Percentiles rank a stretch among this genome's conserved stretches.
These are phyloP conservation scores for Noctilio leporinus DNA, from an alignment of 2,113 vertebrate genomes.

Conservation along the genomic window DNA sequence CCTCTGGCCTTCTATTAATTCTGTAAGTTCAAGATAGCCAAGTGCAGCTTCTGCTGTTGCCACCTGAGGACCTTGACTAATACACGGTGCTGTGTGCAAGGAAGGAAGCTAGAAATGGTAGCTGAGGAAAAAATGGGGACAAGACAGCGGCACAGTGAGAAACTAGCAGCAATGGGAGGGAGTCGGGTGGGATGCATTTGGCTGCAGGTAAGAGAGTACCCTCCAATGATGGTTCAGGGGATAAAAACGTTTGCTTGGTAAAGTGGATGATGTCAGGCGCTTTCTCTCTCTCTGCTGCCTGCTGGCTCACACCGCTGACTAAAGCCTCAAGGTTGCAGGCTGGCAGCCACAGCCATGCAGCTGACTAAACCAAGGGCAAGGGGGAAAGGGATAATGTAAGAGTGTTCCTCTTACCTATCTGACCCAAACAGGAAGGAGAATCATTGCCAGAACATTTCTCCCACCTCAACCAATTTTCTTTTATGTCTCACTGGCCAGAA, in stretches of 20 bases:
- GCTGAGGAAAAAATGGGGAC: background rate
- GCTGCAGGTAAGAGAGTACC: background rate
- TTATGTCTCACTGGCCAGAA: background rate
- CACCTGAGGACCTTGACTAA: background rate
- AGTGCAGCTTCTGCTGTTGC: background rate
- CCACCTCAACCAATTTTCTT: background rate
- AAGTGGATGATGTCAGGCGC: background rate
- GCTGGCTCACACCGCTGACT: background rate
- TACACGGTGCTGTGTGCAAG: fast-evolving
- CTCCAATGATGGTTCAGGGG: fast-evolving
- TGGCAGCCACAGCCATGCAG: background rate
- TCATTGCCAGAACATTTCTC: background rate
- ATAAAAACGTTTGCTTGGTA: background rate
- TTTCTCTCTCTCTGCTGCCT: fast-evolving
- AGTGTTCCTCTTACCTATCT: background rate
- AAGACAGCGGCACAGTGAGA: background rate
- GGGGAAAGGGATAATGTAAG: background rate
- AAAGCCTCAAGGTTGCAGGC: background rate
- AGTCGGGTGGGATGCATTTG: background rate
- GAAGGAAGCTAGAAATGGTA: background rate
- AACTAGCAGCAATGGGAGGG: background rate
- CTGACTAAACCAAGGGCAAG: background rate
- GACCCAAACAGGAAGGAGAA: background rate
- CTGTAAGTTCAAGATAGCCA: background rate
- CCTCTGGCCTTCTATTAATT: background rate